Evolutionary conservation across 2,797 vertebrate species (phyloP), one percentile per base, ranked within the genome.

Genomic region (Streptopelia turtur): DNA sequence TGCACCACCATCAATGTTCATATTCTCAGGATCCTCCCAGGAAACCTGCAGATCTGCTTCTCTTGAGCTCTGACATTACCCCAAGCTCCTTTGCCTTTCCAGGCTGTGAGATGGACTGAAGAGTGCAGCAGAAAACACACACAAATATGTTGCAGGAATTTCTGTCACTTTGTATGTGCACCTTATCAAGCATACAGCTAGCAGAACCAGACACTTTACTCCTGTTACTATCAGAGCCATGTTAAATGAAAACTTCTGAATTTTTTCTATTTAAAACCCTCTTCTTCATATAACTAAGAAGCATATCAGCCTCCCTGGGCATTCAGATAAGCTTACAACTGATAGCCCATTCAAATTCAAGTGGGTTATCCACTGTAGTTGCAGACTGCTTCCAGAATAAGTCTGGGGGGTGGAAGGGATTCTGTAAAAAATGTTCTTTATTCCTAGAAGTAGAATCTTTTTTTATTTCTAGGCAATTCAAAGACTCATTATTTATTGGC

Each of bases 401-500:
- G 59, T 80, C 59, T 49, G 20, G 39, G 45, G 33, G 53, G 25
- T 47, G 22, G 22, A 80, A 52, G 10, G 16, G 55, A 35, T 55
- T 81, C 57, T 50, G 77, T 57, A 41, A 94, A 80, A 81, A 31
- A 49, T 41, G 11, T n/a, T 83, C 66, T 71, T 87, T 79, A 83
- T 80, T 93, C 76, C 39, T 83, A 63, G 45, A 53, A 93, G 70
- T 27, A 92, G 59, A 84, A 84, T 91, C 52, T 92, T 91, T 17
- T 57, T 83, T 82, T 80, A 90, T 66, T 92, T 70, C 56, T 28
- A 74, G 56, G 28, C 76, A 61, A 95, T 91, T 95, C 77, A 88
- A 94, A 87, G 85, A 27, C 53, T 90, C 82, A 56, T 66, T 87
- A 91, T 80, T 88, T 91, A 89, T 33, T 90, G 59, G 83, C 61